Evolutionary conservation across 1,140 invertebrate species (phyloP), one percentile per base, ranked within the genome.

Genomic region (Microplitis mediator): DNA sequence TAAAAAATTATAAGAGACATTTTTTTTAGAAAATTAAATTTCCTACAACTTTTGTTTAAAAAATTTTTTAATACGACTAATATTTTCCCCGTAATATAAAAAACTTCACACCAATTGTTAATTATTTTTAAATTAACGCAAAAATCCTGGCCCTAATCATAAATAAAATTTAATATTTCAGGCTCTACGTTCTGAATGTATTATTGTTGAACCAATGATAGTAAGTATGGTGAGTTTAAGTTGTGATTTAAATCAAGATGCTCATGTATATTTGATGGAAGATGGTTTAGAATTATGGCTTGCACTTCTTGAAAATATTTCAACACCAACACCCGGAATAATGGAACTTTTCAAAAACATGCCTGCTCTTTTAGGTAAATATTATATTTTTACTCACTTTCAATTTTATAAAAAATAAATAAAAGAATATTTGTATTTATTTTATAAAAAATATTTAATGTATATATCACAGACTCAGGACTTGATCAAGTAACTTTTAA

Each of bases 201-300:
- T 88, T 36, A 81, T 84, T 74, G 84, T 94, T 73, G 90, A 90
- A 78, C 89, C 90, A 58, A 92, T 96, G 80, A 87, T 96, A 36
- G 84, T 95, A 69, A 91, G 90, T 69, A 92, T 96, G 35, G 93
- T 99, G 70, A 89, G 91, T 77, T 86, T 95, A 72, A 93, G 93
- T 73, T 96, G 95, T 2, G 93, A 97, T 81, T 87, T 94, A 0
- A 91, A 90, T 69, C 91, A 95, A 82, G 90, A 91, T 50, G 92
- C 91, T 13, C 93, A 96, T 82, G 92, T 98, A 51, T 98, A 98
- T 86, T 89, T 98, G 54, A 86, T 97, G 74, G 96, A 98, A 86
- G 97, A 99, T 87, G 96, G 95, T 0, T 88, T 98, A 39, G 93
- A 95, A 77, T 89, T 99, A 65, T 98, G 97, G 96, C 87, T 93